Conservation (phyloP, 1,140 invertebrate species). For the Pseudomyrmex dendroicus region DNA sequence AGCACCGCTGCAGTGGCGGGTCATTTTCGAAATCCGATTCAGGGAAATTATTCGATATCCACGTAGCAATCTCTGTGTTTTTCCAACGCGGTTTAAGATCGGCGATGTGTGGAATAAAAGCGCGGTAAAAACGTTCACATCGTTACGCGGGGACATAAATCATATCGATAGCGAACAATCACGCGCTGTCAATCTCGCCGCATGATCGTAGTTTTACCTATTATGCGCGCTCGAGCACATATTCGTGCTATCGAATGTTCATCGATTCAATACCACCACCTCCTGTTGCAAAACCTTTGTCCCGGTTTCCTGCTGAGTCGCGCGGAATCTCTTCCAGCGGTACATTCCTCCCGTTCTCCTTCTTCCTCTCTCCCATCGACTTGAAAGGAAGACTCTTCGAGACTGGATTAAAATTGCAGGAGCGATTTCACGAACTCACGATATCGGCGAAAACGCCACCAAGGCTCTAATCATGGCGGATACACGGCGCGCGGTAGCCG, state of each 20-base stretch:
- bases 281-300: neutral
- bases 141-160: slow-evolving; percentile 58
- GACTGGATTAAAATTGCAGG: slow-evolving; percentile 82
- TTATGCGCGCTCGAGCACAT: neutral
- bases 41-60: slow-evolving; percentile 34
- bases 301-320: slow-evolving; percentile 16
- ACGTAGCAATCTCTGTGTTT: neutral
- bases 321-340: neutral
- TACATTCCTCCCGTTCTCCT: neutral
- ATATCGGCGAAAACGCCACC: slow-evolving; percentile 73
- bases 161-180: slow-evolving; percentile 47
- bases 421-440: slow-evolving; percentile 78
- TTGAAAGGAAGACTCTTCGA: slow-evolving; percentile 55
- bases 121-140: neutral
- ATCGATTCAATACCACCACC: neutral
- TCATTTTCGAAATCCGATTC: neutral
- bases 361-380: slow-evolving; percentile 10
- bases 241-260: slow-evolving; percentile 19
- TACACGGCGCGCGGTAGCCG: slow-evolving; percentile 74
- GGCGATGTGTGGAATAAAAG: slow-evolving; percentile 14
- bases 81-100: slow-evolving; percentile 1
- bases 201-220: neutral
- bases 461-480: slow-evolving; percentile 82
- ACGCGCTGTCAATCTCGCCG: slow-evolving; percentile 9
- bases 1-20: slow-evolving; percentile 15